phyloP scores from a whole-genome alignment of 2,797 vertebrate species.

The Darevskia mixta region DNA sequence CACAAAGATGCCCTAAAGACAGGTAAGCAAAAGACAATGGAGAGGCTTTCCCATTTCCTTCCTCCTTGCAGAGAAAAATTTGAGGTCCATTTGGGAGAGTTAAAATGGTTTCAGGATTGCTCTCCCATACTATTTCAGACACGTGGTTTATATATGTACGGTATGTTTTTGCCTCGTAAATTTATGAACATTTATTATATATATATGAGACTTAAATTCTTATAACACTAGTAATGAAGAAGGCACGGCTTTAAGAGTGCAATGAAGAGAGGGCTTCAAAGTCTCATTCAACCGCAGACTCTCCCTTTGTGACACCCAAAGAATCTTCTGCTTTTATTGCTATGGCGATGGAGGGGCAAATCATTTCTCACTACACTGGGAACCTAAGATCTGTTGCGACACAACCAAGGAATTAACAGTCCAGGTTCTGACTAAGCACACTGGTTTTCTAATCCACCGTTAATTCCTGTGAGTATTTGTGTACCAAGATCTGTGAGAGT shows the following conservation, averaged over 20 bases:
- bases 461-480: slow-evolving; percentile 14
- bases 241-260: not conserved
- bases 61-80: too few species aligned
- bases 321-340: not conserved
- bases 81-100: too few species aligned
- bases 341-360: not conserved
- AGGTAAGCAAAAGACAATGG: too few species aligned
- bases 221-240: not conserved
- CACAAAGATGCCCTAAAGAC: too few species aligned
- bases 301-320: not conserved
- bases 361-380: not conserved
- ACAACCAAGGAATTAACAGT: slow-evolving; percentile 13
- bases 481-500: accelerated
- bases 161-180: too few species aligned
- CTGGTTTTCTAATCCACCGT: not conserved
- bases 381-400: slow-evolving; percentile 18
- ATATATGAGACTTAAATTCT: too few species aligned
- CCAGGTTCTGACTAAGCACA: not conserved
- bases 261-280: not conserved
- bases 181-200: too few species aligned
- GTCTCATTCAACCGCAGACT: not conserved
- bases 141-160: too few species aligned
- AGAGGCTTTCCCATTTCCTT: too few species aligned
- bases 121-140: too few species aligned
- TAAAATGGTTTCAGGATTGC: too few species aligned